Conservation (phyloP, 2,888 invertebrate genomes). For the Congeria kusceri region DNA sequence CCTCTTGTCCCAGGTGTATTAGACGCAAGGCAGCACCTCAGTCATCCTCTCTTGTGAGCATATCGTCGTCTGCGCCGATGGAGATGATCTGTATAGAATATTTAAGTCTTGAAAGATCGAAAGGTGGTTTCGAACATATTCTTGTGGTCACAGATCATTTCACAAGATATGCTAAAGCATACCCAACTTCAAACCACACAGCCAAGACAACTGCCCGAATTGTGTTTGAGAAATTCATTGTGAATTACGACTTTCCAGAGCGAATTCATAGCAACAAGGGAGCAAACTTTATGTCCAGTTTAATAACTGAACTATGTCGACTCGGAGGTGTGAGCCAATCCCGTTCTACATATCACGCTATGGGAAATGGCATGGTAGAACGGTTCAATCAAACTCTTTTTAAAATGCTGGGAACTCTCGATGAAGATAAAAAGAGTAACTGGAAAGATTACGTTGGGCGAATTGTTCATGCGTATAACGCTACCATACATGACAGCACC, state of each 20-base stretch:
- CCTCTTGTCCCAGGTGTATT: slow-evolving; percentile 3
- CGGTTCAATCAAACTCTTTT: slow-evolving; percentile 41
- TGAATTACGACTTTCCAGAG: slow-evolving; percentile 36
- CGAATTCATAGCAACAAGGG: slow-evolving; percentile 44
- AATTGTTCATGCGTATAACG: slow-evolving; percentile 16
- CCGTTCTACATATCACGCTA: slow-evolving; percentile 47
- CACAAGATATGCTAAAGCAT: slow-evolving; percentile 29
- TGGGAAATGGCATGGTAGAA: slow-evolving; percentile 52
- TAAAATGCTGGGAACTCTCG: slow-evolving; percentile 37
- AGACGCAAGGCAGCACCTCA: slow-evolving; percentile 1
- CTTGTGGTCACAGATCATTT: slow-evolving; percentile 29
- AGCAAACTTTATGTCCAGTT: slow-evolving; percentile 25
- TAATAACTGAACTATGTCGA: slow-evolving; percentile 29
- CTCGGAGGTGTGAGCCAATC: slow-evolving; percentile 34
- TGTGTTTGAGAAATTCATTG: slow-evolving; percentile 27
- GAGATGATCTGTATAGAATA: slow-evolving; percentile 27
- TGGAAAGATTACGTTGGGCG: slow-evolving; percentile 41
- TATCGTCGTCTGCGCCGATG: slow-evolving; percentile 13
- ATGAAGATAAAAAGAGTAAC: slow-evolving; percentile 29
- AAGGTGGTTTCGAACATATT: slow-evolving; percentile 14
- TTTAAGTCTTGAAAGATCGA: slow-evolving; percentile 6
- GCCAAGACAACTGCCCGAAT: slow-evolving; percentile 40
- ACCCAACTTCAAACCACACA: slow-evolving; percentile 34
- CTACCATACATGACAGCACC: background rate
- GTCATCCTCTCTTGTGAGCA: background rate